These are phyloP conservation scores for Trypoxylon attenuatum DNA, from an alignment of 2,888 invertebrate species.

Conservation along the genomic window DNA sequence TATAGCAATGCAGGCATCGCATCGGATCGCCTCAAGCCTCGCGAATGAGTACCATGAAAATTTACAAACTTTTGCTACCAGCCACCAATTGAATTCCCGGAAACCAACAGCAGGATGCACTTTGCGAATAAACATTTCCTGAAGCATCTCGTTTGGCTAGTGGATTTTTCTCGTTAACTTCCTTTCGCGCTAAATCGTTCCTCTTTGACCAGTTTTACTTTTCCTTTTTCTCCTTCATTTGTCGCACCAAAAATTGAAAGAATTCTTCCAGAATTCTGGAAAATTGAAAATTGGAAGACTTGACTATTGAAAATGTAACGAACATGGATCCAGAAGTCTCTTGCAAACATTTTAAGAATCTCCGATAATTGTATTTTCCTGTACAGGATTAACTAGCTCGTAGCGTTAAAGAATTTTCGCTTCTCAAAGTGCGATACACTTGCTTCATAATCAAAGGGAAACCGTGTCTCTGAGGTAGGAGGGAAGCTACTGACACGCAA, in stretches of 20 bases:
- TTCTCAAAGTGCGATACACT: too few relatives aligned
- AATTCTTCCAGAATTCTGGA: not conserved
- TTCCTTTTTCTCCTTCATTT: not conserved
- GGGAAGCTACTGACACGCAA: not conserved
- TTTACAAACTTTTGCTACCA: slow-evolving; percentile 26
- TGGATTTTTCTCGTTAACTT: not conserved
- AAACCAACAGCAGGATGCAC: not conserved
- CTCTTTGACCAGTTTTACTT: too few relatives aligned
- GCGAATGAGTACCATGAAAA: slow-evolving; percentile 23
- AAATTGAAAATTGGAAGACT: too few relatives aligned
- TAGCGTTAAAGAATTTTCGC: too few relatives aligned
- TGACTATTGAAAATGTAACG: too few relatives aligned
- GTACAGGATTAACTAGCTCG: too few relatives aligned
- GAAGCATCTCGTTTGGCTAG: not conserved
- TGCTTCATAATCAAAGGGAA: not conserved
- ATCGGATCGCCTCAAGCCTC: slow-evolving; percentile 8
- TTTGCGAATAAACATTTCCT: not conserved
- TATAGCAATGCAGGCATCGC: too few relatives aligned
- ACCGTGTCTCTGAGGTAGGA: not conserved
- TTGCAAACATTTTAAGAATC: too few relatives aligned
- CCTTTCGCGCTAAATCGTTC: not conserved
- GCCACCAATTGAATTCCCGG: not conserved
- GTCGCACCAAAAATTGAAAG: too few relatives aligned
- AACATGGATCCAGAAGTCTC: too few relatives aligned
- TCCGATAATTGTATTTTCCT: too few relatives aligned